Percentiles rank a stretch among this genome's conserved stretches.
phyloP scores from a whole-genome alignment of 2,888 invertebrate genomes.

The Lysandra coridon region DNA sequence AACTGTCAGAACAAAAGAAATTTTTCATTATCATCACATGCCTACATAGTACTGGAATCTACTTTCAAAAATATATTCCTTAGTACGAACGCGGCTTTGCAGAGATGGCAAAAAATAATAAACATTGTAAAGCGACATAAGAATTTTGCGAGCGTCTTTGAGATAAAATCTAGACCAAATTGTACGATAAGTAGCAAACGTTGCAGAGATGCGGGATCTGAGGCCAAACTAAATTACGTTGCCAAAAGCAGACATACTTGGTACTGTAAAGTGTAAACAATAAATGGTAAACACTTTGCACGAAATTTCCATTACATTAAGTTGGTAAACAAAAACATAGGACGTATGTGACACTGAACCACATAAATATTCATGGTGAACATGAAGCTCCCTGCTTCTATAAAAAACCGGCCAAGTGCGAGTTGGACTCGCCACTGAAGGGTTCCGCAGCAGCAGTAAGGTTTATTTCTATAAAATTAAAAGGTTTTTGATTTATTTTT shows the following conservation, averaged over 20 bases:
- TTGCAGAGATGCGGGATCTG: slow-evolving; percentile 1
- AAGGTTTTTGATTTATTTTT: too few relatives aligned
- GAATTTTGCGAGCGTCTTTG: not conserved
- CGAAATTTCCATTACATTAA: not conserved
- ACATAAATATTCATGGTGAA: not conserved
- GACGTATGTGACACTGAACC: not conserved
- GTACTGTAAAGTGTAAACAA: not conserved
- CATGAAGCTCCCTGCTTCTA: not conserved
- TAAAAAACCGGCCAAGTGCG: not conserved
- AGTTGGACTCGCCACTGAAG: too few relatives aligned
- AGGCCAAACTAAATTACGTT: not conserved
- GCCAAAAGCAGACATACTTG: slow-evolving; percentile 1
- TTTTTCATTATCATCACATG: not conserved
- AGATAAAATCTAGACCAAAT: slow-evolving; percentile 12
- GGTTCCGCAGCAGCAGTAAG: too few relatives aligned
- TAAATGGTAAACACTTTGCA: not conserved
- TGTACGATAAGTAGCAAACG: not conserved
- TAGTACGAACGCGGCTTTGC: not conserved
- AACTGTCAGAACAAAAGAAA: not conserved
- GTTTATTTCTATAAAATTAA: too few relatives aligned
- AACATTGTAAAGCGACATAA: not conserved
- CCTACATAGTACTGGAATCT: too few relatives aligned
- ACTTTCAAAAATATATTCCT: not conserved
- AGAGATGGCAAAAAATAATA: not conserved
- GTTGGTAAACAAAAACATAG: not conserved